Conservation (phyloP, 2,113 vertebrate species). For the Syrrhaptes paradoxus region DNA sequence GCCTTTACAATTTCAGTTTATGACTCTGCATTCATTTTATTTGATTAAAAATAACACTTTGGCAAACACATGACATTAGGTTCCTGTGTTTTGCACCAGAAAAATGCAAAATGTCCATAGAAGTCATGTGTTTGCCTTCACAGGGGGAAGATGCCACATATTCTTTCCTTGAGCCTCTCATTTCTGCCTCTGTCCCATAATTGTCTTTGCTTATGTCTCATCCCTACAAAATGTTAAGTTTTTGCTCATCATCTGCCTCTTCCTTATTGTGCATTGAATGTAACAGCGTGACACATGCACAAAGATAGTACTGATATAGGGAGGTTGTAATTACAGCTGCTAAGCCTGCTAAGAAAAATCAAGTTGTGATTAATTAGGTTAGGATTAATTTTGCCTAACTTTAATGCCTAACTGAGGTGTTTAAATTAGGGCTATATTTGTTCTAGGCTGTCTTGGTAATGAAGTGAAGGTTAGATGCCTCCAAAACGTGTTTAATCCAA, state of each 20-base stretch:
- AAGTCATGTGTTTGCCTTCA: neutral
- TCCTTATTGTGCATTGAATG: neutral
- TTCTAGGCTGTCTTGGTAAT: neutral
- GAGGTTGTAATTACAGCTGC: neutral
- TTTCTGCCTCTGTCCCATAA: neutral
- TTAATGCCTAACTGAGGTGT: neutral
- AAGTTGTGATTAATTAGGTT: neutral
- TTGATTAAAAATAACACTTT: constrained; percentile 1
- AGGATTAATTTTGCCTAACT: constrained; percentile 24
- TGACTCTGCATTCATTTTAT: neutral
- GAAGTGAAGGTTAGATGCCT: neutral
- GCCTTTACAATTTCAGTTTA: neutral
- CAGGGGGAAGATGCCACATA: neutral
- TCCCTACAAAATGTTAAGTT: neutral
- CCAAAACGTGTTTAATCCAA: neutral
- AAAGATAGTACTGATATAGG: neutral
- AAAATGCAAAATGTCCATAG: neutral
- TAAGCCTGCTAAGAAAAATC: neutral
- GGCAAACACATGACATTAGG: neutral
- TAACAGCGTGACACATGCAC: neutral
- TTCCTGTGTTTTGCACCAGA: neutral
- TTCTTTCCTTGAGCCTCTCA: neutral
- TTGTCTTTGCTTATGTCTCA: neutral
- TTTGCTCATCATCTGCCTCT: neutral
- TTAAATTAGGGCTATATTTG: neutral